Percentiles rank a stretch among this genome's conserved stretches.
Evolutionary conservation across 1,140 invertebrate genomes (phyloP).

Genomic region (Aphaenogaster floridana): DNA sequence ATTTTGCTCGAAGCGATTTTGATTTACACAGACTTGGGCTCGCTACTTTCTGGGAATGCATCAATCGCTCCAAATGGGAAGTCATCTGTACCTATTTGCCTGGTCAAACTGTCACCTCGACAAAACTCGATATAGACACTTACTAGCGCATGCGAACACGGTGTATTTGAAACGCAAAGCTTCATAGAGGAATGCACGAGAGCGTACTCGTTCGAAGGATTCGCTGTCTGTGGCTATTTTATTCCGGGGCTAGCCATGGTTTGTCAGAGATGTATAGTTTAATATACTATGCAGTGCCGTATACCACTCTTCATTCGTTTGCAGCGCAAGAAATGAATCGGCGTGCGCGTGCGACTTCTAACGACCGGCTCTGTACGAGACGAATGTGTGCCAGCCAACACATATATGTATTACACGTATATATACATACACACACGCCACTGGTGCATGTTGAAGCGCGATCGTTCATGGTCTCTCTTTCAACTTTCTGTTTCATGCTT

Average conservation of each 20-base stretch:
- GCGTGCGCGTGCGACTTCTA: conserved; percentile 51
- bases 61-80: conserved; percentile 54
- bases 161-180: conserved; percentile 58
- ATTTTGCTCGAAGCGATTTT: conserved; percentile 23
- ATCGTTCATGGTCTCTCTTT: conserved; percentile 86
- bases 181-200: conserved; percentile 54
- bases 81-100: conserved; percentile 59
- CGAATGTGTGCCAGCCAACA: conserved; percentile 45
- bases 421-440: conserved; percentile 27
- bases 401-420: conserved; percentile 16
- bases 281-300: not conserved
- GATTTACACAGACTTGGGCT: not conserved
- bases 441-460: conserved; percentile 76
- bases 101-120: conserved; percentile 60
- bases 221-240: conserved; percentile 35
- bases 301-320: conserved; percentile 42
- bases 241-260: not conserved
- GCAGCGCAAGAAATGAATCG: conserved; percentile 50
- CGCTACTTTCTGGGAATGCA: conserved; percentile 29
- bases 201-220: conserved; percentile 57
- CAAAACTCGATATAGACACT: conserved; percentile 27
- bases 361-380: conserved; percentile 49
- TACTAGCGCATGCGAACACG: conserved; percentile 70
- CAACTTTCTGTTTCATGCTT: conserved; percentile 87
- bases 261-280: conserved; percentile 17